Evolutionary conservation across 2,113 vertebrate species (phyloP), one percentile per base, ranked within the genome.

Genomic region (Amblyopsis rosae): DNA sequence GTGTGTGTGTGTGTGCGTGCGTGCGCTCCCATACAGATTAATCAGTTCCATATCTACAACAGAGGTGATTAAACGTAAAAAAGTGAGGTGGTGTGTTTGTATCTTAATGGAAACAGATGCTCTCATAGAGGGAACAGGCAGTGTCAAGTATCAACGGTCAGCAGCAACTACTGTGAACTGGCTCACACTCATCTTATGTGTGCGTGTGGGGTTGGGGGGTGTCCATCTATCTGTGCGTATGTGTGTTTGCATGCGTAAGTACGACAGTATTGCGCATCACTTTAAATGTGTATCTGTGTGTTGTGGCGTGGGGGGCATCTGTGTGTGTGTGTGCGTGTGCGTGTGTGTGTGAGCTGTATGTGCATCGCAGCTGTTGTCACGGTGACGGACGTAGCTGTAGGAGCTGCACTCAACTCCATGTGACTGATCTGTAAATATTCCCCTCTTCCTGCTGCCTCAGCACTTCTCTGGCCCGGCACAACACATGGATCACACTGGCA

Each of bases 361-460:
- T 16, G 11, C 50, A 55, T 65, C 72, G 67, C 58, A 72, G 82
- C 71, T 73, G 72, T 70, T 62, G 68, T 75, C 57, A 72, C 73
- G 60, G 76, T 88, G 90, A 92, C 89, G 88, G 89, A 89, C 85
- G 80, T 84, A 79, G 54, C 60, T 63, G 84, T 67, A 47, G 69
- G 45, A 79, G 75, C 75, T 65, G 55, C 70, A 75, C 84, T 82
- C 70, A 79, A 70, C 70, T 66, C 69, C 72, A 49, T 82, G 78
- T 87, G 88, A 90, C 86, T 89, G 87, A 90, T 91, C 89, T 89
- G 91, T 93, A 92, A 91, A 92, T 92, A 90, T 89, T 88, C 82
- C 69, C 67, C 70, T 69, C 62, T 77, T 92, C 88, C 86, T 89
- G 90, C 90, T 87, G 90, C 83, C 77, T 92, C 92, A 92, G 91